Conservation (phyloP, 2,113 vertebrate species). For the Amia ocellicauda region DNA sequence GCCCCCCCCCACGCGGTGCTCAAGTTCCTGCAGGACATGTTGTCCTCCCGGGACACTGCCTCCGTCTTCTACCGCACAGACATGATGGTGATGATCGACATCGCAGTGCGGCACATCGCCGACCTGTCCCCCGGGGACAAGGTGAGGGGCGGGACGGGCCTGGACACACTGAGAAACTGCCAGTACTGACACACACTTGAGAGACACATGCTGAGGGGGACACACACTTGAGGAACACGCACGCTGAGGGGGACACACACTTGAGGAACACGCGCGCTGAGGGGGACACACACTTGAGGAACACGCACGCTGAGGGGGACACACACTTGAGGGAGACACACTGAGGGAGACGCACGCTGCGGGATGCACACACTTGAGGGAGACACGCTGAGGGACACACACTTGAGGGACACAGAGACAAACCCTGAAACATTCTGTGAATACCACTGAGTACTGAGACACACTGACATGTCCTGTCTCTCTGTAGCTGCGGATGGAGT, state of each 20-base stretch:
- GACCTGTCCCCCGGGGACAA: conserved; percentile 96
- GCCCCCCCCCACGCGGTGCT: conserved; percentile 85
- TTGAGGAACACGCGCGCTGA: neutral
- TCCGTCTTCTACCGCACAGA: conserved; percentile 92
- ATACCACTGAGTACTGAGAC: too few species aligned
- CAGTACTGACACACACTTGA: too few species aligned
- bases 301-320: neutral
- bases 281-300: neutral
- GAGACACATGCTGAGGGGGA: too few species aligned
- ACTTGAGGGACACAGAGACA: too few species aligned
- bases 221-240: too few species aligned
- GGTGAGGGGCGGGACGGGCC: conserved; percentile 65
- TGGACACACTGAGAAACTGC: too few species aligned
- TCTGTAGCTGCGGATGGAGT: conserved; percentile 89
- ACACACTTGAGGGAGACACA: neutral
- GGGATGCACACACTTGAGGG: too few species aligned
- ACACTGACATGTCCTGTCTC: conserved; percentile 6
- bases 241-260: neutral
- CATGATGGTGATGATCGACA: conserved; percentile 99
- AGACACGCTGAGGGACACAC: too few species aligned
- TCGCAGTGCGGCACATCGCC: conserved; percentile 88
- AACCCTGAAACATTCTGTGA: too few species aligned
- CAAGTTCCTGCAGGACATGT: conserved; percentile 96
- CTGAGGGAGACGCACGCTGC: too few species aligned
- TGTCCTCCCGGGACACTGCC: conserved; percentile 74